Evolutionary conservation across 2,888 invertebrate species (phyloP).

Genomic region (Stenoptilia bipunctidactyla): DNA sequence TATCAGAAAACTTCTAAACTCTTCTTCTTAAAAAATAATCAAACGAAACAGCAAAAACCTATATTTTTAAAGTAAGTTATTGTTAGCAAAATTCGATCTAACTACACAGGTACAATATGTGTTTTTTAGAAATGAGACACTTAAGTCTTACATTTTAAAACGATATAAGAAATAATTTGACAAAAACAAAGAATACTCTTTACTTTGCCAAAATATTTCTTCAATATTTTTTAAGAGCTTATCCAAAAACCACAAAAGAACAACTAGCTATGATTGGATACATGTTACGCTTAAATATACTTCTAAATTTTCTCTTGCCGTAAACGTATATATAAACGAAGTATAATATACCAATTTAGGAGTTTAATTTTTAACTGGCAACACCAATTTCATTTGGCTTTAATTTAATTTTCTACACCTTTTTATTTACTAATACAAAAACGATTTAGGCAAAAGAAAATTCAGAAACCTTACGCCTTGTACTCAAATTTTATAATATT

Average conservation of each 20-base stretch:
- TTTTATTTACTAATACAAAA: no score
- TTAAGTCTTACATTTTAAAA: constrained; percentile 52
- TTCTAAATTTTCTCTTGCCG: constrained; percentile 17
- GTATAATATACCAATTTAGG: constrained; percentile 22
- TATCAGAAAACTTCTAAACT: no score
- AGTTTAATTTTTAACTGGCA: constrained; percentile 21
- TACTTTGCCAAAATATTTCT: constrained; percentile 15
- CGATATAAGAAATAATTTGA: constrained; percentile 25
- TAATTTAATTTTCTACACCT: constrained; percentile 1
- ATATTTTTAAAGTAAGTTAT: no score
- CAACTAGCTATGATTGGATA: constrained; percentile 57
- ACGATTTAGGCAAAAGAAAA: constrained; percentile 12
- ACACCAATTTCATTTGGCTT: constrained; percentile 18
- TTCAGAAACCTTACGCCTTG: constrained; percentile 22
- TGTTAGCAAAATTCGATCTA: constrained; percentile 50
- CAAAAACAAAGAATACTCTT: constrained; percentile 17
- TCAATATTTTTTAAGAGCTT: constrained; percentile 28
- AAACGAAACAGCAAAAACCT: no score
- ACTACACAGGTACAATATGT: constrained; percentile 63
- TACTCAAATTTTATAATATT: constrained; percentile 47
- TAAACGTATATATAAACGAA: constrained; percentile 10
- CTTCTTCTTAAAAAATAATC: no score
- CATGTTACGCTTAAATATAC: constrained; percentile 52
- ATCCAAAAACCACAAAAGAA: constrained; percentile 47
- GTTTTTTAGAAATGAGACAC: constrained; percentile 34